These are phyloP conservation scores for Dryococelus australis DNA, from an alignment of 2,888 invertebrate genomes.

Conservation along the genomic window DNA sequence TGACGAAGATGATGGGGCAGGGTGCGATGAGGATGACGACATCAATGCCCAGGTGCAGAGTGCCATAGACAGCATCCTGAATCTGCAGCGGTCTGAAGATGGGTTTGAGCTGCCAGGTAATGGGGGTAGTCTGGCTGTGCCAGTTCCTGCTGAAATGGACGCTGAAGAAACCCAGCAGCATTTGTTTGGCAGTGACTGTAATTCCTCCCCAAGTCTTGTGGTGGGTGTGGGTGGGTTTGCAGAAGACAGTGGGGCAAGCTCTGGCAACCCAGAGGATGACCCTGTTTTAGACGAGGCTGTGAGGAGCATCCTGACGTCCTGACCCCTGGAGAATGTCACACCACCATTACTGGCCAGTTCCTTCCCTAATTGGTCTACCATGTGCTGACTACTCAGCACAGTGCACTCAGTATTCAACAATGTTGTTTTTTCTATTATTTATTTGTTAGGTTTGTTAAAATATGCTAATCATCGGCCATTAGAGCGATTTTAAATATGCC, in stretches of 20 bases:
- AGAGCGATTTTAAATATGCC: neutral
- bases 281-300: slow-evolving; percentile 62
- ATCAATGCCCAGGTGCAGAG: slow-evolving; percentile 81
- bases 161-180: slow-evolving; percentile 33
- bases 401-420: slow-evolving; percentile 7
- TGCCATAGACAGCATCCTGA: slow-evolving; percentile 80
- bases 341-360: slow-evolving; percentile 32
- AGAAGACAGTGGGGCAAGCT: slow-evolving; percentile 51
- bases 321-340: slow-evolving; percentile 51
- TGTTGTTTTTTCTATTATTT: neutral
- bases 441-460: neutral
- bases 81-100: slow-evolving; percentile 66
- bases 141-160: slow-evolving; percentile 33
- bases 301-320: slow-evolving; percentile 63
- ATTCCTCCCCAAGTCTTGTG: neutral
- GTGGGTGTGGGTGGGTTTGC: neutral
- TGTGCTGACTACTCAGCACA: slow-evolving; percentile 29
- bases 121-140: slow-evolving; percentile 30
- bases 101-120: slow-evolving; percentile 41
- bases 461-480: neutral
- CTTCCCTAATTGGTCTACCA: slow-evolving; percentile 34
- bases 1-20: slow-evolving; percentile 22
- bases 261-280: slow-evolving; percentile 50
- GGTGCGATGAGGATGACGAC: slow-evolving; percentile 63
- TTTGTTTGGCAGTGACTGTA: neutral